Conservation (phyloP, 2,113 vertebrate species). For the Mormyrus iriodes region DNA sequence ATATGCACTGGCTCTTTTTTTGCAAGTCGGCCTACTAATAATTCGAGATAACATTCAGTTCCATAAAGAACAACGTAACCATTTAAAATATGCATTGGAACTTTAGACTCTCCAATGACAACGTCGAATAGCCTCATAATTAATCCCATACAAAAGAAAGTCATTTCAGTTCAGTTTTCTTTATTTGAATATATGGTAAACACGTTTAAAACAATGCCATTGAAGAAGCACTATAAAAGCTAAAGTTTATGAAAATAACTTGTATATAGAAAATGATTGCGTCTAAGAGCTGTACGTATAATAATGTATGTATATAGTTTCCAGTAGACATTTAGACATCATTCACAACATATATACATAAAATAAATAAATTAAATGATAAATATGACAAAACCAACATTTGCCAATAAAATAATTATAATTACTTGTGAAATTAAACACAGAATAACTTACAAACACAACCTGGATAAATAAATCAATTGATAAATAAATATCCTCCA, state of each 20-base stretch:
- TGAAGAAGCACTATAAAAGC: slow-evolving; percentile 77
- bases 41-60: background rate
- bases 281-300: slow-evolving; percentile 73
- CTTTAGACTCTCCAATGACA: too few relatives aligned
- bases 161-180: slow-evolving; percentile 48
- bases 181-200: slow-evolving; percentile 94
- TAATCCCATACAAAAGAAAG: slow-evolving; percentile 2
- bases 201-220: slow-evolving; percentile 84
- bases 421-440: slow-evolving; percentile 47
- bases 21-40: background rate
- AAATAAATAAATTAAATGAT: slow-evolving; percentile 11
- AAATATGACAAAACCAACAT: slow-evolving; percentile 44
- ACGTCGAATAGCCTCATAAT: background rate
- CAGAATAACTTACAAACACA: slow-evolving; percentile 73
- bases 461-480: slow-evolving; percentile 86
- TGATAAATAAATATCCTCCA: slow-evolving; percentile 75
- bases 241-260: slow-evolving; percentile 79
- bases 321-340: slow-evolving; percentile 47
- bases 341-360: slow-evolving; percentile 23
- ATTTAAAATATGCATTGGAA: background rate
- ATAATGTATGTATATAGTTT: slow-evolving; percentile 40
- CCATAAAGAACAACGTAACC: background rate
- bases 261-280: slow-evolving; percentile 85
- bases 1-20: background rate
- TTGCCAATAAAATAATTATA: slow-evolving; percentile 64